phyloP scores from a whole-genome alignment of 1,140 invertebrate genomes.

The Neoseiulus cucumeris region DNA sequence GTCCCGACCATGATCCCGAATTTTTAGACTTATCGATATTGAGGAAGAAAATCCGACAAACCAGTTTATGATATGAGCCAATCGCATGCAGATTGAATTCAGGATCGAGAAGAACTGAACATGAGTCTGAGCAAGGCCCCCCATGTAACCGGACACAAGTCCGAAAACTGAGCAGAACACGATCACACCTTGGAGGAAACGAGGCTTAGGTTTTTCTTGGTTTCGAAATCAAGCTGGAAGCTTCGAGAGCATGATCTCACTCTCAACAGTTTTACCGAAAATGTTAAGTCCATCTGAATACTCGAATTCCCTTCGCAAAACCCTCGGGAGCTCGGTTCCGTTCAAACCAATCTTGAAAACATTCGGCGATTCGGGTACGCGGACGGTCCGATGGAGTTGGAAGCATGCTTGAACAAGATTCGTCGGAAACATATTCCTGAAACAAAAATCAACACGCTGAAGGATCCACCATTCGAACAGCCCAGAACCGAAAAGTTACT shows the following conservation, averaged over 20 bases:
- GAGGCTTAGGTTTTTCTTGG: no score
- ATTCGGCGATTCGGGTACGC: not conserved
- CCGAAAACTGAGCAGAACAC: not conserved
- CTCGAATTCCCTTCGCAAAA: not conserved
- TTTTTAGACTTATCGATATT: no score
- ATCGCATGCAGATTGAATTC: constrained; percentile 1
- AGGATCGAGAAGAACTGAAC: not conserved
- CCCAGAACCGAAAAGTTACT: no score
- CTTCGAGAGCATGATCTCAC: no score
- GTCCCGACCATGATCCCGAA: no score
- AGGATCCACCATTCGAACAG: no score
- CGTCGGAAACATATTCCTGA: constrained; percentile 9
- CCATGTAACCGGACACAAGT: not conserved
- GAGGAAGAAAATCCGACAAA: not conserved
- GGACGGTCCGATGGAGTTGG: not conserved
- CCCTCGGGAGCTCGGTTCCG: not conserved
- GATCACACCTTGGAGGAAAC: not conserved
- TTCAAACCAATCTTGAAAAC: not conserved
- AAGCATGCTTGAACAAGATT: constrained; percentile 1
- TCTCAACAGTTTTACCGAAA: not conserved
- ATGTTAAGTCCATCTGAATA: constrained; percentile 2
- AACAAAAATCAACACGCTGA: no score
- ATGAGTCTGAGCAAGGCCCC: not conserved
- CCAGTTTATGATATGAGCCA: not conserved
- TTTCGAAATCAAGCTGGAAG: no score